Base-by-base conservation (phyloP, 1,140 invertebrate genomes). In the Marisa cornuarietis region DNA sequence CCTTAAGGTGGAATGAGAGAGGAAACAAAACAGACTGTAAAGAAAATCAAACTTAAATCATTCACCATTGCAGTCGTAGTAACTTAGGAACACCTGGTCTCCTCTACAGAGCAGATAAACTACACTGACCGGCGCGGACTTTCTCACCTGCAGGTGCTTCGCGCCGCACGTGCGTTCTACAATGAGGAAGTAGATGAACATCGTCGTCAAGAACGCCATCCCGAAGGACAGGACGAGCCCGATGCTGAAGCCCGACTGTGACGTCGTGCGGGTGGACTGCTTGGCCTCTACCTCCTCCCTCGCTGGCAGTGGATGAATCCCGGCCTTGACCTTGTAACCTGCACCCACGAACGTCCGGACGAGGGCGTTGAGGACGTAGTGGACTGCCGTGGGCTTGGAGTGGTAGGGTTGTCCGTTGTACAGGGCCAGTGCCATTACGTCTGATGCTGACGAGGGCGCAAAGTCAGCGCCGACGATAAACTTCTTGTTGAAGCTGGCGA, bases 401-500 rank as follows among this genome's bases (percentile, higher is more conserved):
- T 96, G 95, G 87, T 93, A 94, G 0, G 95, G 90, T 80, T 93
- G 91, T 68, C 92, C 91, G 81, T 92, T 93, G 84, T 92, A 93
- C 77, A 87, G 88, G 0, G 86, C 89, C 20, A 72, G 72, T 8
- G 79, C 81, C 16, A 42, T 75, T 18, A 78, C 49, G 22, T 74
- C 68, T 73, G 42, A 69, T 51, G 79, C 51, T n/a, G 81, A 52
- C 13, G 31, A 49, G n/a, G 20, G 31, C 31, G 9, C 31, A 51
- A 31, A 71, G 26, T 11, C 22, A 22, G 63, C 76, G 22, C 76
- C 76, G 49, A 77, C n/a, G 51, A 77, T 77, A 63, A 66, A 52
- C 42, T 10, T 42, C 26, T 83, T 85, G 76, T 86, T 86, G 76
- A 84, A 89, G 5, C 80, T 83, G 9, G 80, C 65, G 16, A 84